Evolutionary conservation across 30 jellyfish, hydroid and myxozoan genomes (phyloP), one percentile per base, ranked within the genome.

Genomic region (Hydractinia symbiolongicarpus): DNA sequence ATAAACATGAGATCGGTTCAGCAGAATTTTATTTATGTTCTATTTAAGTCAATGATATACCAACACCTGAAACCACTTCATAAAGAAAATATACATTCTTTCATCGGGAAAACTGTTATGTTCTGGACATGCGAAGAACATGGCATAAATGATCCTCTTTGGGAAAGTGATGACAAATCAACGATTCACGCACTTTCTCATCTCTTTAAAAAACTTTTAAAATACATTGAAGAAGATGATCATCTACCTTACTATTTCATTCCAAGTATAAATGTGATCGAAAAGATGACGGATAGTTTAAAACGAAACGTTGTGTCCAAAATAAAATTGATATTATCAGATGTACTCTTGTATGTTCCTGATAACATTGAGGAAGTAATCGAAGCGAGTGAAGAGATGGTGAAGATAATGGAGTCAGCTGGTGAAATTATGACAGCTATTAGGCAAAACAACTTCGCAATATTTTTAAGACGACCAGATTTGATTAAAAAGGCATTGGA

Each of bases 1-100:
- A 4, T 77, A 53, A 8, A 17, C 19, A 1, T 57, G 77, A 53
- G 79, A 54, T 14, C 79, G 14, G 15, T 76, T 5, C 79, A 77
- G 11, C 85, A 77, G 53, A 77, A 55, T 8, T 77, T 77, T 1
- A 30, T 77, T 10, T 77, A 77, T 30, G 4, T 77, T 5, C 17
- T 77, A 5, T 77, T 77, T n/a, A 77, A 77, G 58, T 10, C 76
- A 7, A 77, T 77, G 85, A 20, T 77, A 8, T 55, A 55, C 79
- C 55, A 77, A 77, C 60, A 79, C 55, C 52, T 77, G 50, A 77
- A 77, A 54, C 85, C 85, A 3, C 17, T 77, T 8, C 40, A 54
- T 55, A 16, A 78, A 8, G 79, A 61, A 4, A 16, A 77, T 10
- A 53, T 77, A 13, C 53, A 58, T 77, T 77, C 85, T 77, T 77